Base-by-base conservation (phyloP, 37 sponge, comb jelly and placozoan genomes). In the Chondrosia reniformis region DNA sequence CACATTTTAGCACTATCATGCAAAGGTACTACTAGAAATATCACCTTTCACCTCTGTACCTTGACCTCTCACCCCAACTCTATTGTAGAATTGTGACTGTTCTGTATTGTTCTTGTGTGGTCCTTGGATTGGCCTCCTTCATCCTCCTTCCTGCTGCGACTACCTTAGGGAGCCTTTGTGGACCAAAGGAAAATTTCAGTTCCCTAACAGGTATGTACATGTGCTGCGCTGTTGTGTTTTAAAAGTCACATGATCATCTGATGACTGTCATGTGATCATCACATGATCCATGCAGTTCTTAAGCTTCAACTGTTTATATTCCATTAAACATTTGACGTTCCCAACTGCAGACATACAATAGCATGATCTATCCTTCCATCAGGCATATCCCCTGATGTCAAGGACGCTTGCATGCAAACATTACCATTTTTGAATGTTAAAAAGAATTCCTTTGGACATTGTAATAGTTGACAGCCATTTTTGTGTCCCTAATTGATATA, bases 1-100 rank as follows among this genome's bases (percentile, higher is more conserved):
- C 84, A 2, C 92, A 91, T 55, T 84, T 80, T 32, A 73, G 87
- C 41, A 84, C 79, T 0, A 58, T 76, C 34, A 56, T 77, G 32
- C 76, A 76, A 41, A 91, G 83, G 92, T 90, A 46, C 78, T 64
- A 46, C 27, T 13, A 59, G 30, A 59, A 7, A 13, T 30, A 59
- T 30, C 6, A 25, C n/a, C 61, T 7, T 30, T 6, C 61, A 59
- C 61, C 22, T 67, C 61, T 15, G 54, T 45, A 19, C 19, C 19
- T 43, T 25, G 27, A 12, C 54, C 2, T 2, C 66, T n/a, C 36
- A 62, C 36, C 81, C 54, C 72, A 6, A 6, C 22, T n/a, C 2
- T 7, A 4, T 8, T n/a, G n/a, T 73, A 31, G 22, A 31, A 2
- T 37, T 40, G 28, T 19, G 25, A 54, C 43, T 55, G 28, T 76